These are phyloP conservation scores for Gambusia yucatana DNA, from an alignment of 2,797 vertebrate species.

Conservation along the genomic window DNA sequence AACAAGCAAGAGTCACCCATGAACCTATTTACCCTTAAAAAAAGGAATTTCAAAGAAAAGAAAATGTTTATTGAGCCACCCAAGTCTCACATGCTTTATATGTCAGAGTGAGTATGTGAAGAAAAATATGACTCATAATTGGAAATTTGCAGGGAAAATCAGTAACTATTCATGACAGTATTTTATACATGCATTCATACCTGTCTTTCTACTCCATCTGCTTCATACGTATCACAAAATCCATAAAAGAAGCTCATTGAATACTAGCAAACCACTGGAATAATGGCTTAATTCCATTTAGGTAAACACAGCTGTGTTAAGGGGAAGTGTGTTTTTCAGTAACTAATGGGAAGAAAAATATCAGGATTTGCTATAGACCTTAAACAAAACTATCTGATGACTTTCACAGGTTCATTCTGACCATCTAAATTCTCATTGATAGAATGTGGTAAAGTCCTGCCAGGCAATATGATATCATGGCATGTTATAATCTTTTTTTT, in stretches of 20 bases:
- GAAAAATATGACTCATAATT: slow-evolving; percentile 1
- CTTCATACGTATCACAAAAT: background rate
- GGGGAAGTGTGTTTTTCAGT: slow-evolving; percentile 25
- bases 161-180: background rate
- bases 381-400: slow-evolving; percentile 54
- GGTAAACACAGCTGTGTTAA: slow-evolving; percentile 24
- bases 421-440: slow-evolving; percentile 51
- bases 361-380: slow-evolving; percentile 46
- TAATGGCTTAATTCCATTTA: slow-evolving; percentile 8
- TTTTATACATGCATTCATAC: slow-evolving; percentile 1
- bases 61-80: background rate
- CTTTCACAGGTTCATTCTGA: slow-evolving; percentile 55
- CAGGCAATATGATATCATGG: slow-evolving; percentile 34
- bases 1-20: slow-evolving; percentile 9
- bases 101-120: background rate
- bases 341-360: slow-evolving; percentile 51
- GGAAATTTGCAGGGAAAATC: background rate
- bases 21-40: slow-evolving; percentile 12
- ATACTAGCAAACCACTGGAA: slow-evolving; percentile 19
- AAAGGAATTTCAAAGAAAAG: background rate
- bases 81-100: background rate
- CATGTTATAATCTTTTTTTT: slow-evolving; percentile 35
- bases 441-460: slow-evolving; percentile 34
- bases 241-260: background rate
- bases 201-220: background rate